Conservation (phyloP, 2,113 vertebrate genomes). For the Myotis yumanensis region DNA sequence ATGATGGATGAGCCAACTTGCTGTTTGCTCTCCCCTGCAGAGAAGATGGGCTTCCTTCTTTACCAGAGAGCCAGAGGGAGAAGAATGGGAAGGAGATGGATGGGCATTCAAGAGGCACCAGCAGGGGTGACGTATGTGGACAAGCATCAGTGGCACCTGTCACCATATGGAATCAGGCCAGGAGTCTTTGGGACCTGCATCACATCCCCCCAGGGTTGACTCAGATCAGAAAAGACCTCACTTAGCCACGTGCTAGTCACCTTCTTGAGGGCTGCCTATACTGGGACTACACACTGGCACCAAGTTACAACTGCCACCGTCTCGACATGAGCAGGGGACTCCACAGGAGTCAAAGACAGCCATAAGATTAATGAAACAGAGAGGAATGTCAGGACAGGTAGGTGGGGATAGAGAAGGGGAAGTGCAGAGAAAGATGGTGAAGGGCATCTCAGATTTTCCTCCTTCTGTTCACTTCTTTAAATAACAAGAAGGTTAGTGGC, state of each 20-base stretch:
- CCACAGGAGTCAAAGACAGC: background rate
- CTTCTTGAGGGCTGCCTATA: background rate
- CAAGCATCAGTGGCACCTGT: conserved; percentile 46
- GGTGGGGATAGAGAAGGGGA: background rate
- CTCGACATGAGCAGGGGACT: background rate
- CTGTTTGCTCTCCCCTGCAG: conserved; percentile 61
- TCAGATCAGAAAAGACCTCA: background rate
- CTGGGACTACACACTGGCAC: background rate
- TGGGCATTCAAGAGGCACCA: conserved; percentile 42
- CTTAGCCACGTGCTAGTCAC: background rate
- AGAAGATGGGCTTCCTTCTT: conserved; percentile 2
- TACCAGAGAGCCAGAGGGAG: background rate
- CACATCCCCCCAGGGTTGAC: background rate
- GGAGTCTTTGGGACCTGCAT: background rate
- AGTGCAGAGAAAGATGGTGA: background rate
- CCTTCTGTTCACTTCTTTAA: conserved; percentile 61
- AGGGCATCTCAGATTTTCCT: conserved; percentile 12
- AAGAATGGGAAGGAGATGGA: conserved; percentile 45
- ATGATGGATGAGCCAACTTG: conserved; percentile 55
- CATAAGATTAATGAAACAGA: background rate
- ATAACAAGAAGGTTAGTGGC: conserved; percentile 65
- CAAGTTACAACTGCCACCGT: background rate
- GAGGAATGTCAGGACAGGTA: background rate
- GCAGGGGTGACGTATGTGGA: background rate
- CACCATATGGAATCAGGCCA: conserved; percentile 16